These are phyloP conservation scores for Ammodytes marinus DNA, from an alignment of 2,113 vertebrate species.

Conservation along the genomic window DNA sequence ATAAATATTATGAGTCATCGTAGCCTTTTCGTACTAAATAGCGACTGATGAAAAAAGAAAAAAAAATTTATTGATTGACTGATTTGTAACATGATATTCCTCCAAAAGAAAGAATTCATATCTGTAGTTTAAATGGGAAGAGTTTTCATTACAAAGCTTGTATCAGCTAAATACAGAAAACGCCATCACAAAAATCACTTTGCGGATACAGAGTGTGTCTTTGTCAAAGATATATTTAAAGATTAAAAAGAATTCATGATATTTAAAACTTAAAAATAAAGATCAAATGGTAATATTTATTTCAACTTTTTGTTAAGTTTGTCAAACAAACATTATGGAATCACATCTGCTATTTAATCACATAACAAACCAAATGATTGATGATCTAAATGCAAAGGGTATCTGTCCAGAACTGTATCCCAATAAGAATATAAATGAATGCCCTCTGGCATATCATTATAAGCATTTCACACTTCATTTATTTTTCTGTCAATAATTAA, in stretches of 20 bases:
- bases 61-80: neutral
- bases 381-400: neutral
- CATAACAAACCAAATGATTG: neutral
- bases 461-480: neutral
- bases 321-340: neutral
- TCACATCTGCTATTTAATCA: neutral
- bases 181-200: neutral
- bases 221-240: neutral
- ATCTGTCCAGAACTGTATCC: neutral
- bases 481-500: neutral
- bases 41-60: constrained; percentile 5
- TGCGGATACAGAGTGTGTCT: neutral
- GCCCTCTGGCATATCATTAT: neutral
- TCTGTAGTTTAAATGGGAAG: neutral
- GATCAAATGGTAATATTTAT: neutral
- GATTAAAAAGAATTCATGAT: neutral
- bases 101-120: neutral
- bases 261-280: neutral
- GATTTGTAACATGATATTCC: neutral
- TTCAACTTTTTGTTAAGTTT: neutral
- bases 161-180: neutral
- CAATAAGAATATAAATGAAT: neutral
- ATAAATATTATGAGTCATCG: constrained; percentile 24
- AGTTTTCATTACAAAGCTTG: neutral
- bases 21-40: constrained; percentile 1